phyloP scores from a whole-genome alignment of 2,113 vertebrate genomes.

The Proterorhinus semilunaris region DNA sequence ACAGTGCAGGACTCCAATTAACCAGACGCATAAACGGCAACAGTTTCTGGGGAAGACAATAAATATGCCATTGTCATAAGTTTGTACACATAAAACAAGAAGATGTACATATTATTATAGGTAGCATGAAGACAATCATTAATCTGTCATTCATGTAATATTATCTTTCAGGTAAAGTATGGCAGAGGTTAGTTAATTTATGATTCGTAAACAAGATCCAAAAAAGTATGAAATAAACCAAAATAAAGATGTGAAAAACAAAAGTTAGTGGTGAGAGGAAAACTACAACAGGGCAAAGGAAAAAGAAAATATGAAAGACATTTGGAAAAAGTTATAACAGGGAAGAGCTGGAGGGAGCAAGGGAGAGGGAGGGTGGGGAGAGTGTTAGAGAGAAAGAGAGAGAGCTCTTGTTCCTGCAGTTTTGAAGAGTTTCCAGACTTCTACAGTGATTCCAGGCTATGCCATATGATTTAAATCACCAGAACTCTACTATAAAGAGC shows the following conservation, averaged over 20 bases:
- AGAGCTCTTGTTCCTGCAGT: conserved; percentile 75
- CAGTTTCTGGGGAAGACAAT: conserved; percentile 39
- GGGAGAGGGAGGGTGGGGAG: conserved; percentile 6
- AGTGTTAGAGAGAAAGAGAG: conserved; percentile 55
- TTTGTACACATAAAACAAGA: conserved; percentile 26
- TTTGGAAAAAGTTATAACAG: conserved; percentile 72
- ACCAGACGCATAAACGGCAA: conserved; percentile 30
- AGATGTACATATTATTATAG: conserved; percentile 14
- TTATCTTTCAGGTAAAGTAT: conserved; percentile 42
- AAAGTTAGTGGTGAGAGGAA: conserved; percentile 47
- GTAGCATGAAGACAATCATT: conserved; percentile 1
- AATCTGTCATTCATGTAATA: conserved; percentile 35
- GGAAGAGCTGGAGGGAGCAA: conserved; percentile 45
- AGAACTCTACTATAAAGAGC: conserved; percentile 85
- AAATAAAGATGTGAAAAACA: conserved; percentile 49
- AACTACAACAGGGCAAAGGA: conserved; percentile 53
- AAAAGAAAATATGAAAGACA: conserved; percentile 72
- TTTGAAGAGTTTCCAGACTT: conserved; percentile 79
- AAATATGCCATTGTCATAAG: conserved; percentile 13
- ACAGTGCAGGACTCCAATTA: conserved; percentile 28
- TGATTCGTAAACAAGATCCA: conserved; percentile 3
- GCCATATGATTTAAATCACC: conserved; percentile 89
- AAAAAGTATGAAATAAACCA: conserved; percentile 34
- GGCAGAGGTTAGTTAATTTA: conserved; percentile 28
- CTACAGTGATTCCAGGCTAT: conserved; percentile 80